These are phyloP conservation scores for Mellilla xanthometata DNA, from an alignment of 2,888 invertebrate species.

Conservation along the genomic window DNA sequence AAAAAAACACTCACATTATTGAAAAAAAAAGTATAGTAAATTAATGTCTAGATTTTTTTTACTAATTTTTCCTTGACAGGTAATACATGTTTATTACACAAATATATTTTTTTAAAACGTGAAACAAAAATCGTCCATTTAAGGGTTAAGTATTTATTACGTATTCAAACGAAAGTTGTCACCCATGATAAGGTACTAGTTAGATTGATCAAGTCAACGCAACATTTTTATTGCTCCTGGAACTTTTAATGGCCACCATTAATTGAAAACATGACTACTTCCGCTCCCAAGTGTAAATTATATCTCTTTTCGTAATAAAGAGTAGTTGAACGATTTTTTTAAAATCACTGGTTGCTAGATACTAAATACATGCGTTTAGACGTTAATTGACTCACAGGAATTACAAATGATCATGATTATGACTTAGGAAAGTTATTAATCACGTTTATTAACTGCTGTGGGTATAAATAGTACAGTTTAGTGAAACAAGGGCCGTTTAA, in stretches of 20 bases:
- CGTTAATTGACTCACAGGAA: slow-evolving; percentile 15
- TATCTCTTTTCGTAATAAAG: slow-evolving; percentile 22
- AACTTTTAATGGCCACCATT: slow-evolving; percentile 43
- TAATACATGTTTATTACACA: too few relatives aligned
- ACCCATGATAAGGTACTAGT: slow-evolving; percentile 45
- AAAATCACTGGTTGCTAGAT: slow-evolving; percentile 17
- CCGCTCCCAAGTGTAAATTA: slow-evolving; percentile 31
- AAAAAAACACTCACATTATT: too few relatives aligned
- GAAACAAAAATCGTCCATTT: not conserved
- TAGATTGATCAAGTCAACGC: slow-evolving; percentile 37
- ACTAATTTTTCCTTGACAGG: too few relatives aligned
- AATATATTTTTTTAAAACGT: too few relatives aligned
- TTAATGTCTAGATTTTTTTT: too few relatives aligned
- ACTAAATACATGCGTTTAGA: slow-evolving; percentile 16
- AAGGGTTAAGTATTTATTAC: slow-evolving; percentile 27
- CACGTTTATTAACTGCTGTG: slow-evolving; percentile 17
- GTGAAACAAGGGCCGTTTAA: slow-evolving; percentile 7
- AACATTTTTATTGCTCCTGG: slow-evolving; percentile 43
- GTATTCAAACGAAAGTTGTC: slow-evolving; percentile 55
- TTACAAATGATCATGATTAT: slow-evolving; percentile 16
- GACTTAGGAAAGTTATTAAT: slow-evolving; percentile 17
- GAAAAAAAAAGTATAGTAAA: too few relatives aligned
- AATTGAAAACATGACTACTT: slow-evolving; percentile 44
- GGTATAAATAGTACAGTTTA: slow-evolving; percentile 10
- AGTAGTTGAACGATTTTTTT: slow-evolving; percentile 8